Percentiles rank a stretch among this genome's conserved stretches.
Conservation (phyloP, 2,113 vertebrate species). For the Osmerus mordax region DNA sequence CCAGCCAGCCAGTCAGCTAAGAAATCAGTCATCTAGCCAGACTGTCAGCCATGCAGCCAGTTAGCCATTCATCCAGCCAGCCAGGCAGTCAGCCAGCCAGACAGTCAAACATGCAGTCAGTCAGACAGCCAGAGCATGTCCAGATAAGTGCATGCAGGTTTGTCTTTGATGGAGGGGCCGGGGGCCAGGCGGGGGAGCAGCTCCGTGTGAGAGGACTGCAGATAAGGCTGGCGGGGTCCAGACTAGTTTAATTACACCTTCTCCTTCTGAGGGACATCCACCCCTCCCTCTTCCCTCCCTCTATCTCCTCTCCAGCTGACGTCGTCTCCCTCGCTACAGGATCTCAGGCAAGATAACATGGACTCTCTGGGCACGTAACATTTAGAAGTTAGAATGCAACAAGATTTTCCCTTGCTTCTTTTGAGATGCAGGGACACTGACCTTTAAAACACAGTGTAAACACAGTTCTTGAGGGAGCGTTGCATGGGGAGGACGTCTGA, state of each 20-base stretch:
- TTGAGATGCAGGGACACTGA: neutral
- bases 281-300: slow-evolving; percentile 1
- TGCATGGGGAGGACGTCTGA: too few relatives aligned
- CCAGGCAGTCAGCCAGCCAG: neutral
- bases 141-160: slow-evolving; percentile 58
- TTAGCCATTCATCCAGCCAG: slow-evolving; percentile 9
- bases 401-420: too few relatives aligned
- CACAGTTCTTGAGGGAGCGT: too few relatives aligned
- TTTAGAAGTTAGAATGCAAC: neutral
- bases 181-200: neutral
- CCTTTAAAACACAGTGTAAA: neutral
- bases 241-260: slow-evolving; percentile 38
- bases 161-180: slow-evolving; percentile 52
- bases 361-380: neutral
- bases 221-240: slow-evolving; percentile 47
- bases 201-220: slow-evolving; percentile 47
- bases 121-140: slow-evolving; percentile 36
- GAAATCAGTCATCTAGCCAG: neutral
- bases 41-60: neutral
- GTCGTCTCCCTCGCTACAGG: neutral
- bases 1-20: too few relatives aligned
- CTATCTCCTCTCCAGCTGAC: neutral
- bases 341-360: slow-evolving; percentile 5
- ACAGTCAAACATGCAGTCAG: slow-evolving; percentile 40
- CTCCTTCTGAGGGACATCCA: neutral